A percentile compares a stretch with the other conserved stretches of the same genome.
phyloP scores from a whole-genome alignment of 2,888 invertebrate genomes.

The Acrobasis consociella region DNA sequence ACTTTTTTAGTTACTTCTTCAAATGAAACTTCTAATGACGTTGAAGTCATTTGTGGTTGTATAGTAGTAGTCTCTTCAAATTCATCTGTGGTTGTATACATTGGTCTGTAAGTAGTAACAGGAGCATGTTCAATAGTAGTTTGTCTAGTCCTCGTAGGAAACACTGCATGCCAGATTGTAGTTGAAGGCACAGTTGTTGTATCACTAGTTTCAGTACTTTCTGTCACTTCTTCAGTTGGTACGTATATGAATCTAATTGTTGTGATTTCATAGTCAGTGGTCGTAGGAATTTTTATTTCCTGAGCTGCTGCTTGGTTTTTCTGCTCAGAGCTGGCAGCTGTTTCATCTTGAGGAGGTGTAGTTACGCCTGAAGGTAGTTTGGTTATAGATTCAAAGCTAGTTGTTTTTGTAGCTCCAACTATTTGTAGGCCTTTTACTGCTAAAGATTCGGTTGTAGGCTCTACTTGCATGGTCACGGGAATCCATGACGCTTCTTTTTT shows the following conservation, averaged over 20 bases:
- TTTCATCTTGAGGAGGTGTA: conserved; percentile 71
- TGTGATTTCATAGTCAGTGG: conserved; percentile 69
- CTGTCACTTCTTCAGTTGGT: conserved; percentile 56
- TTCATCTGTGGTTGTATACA: conserved; percentile 55
- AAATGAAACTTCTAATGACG: conserved; percentile 60
- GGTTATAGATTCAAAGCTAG: conserved; percentile 77
- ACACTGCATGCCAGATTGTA: conserved; percentile 57
- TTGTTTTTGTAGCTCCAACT: conserved; percentile 61
- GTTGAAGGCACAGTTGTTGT: conserved; percentile 36
- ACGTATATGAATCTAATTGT: conserved; percentile 74
- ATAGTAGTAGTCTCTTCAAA: conserved; percentile 57
- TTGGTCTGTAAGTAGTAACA: conserved; percentile 73
- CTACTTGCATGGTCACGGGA: conserved; percentile 46
- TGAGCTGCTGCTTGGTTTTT: conserved; percentile 45
- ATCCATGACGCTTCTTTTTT: conserved; percentile 54
- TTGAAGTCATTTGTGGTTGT: conserved; percentile 54
- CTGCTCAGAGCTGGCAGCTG: conserved; percentile 49
- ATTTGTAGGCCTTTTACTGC: conserved; percentile 51
- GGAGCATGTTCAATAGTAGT: conserved; percentile 54
- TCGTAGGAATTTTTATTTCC: conserved; percentile 42
- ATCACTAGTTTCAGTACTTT: conserved; percentile 40
- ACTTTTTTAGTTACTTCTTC: conserved; percentile 48
- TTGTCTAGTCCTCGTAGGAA: conserved; percentile 57
- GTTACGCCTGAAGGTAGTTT: conserved; percentile 72
- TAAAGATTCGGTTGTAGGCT: conserved; percentile 42